phyloP scores from a whole-genome alignment of 2,888 invertebrate genomes.

The Eretmocerus hayati region DNA sequence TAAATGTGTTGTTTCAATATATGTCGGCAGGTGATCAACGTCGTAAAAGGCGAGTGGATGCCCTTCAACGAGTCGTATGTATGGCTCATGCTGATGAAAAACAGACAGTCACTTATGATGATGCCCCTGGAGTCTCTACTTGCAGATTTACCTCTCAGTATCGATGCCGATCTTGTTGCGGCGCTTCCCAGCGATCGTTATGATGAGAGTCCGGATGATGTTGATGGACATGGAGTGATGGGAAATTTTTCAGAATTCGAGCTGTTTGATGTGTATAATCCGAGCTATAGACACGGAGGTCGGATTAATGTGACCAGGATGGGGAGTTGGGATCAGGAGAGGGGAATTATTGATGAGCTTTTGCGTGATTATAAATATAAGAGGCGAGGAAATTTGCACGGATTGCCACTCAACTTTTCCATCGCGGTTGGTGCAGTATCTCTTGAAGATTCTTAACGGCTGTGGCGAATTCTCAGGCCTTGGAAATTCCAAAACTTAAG shows the following conservation, averaged over 20 bases:
- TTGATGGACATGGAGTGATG: too few relatives aligned
- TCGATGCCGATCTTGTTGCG: conserved; percentile 32
- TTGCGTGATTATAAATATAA: conserved; percentile 32
- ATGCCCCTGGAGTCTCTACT: conserved; percentile 24
- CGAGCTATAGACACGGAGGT: conserved; percentile 33
- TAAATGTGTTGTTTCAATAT: too few relatives aligned
- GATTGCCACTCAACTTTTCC: conserved; percentile 31
- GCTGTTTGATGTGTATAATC: conserved; percentile 36
- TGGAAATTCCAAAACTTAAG: too few relatives aligned
- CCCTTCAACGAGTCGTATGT: conserved; percentile 35
- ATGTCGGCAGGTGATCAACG: not conserved
- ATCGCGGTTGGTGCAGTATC: conserved; percentile 26
- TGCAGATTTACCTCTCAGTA: conserved; percentile 26
- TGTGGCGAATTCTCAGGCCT: too few relatives aligned
- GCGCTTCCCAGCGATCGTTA: conserved; percentile 5
- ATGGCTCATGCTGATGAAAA: conserved; percentile 29
- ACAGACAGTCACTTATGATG: conserved; percentile 4
- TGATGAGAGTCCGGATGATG: too few relatives aligned
- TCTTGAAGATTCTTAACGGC: too few relatives aligned
- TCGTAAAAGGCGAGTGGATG: conserved; percentile 14
- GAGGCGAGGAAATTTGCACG: conserved; percentile 31
- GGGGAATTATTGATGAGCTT: conserved; percentile 26
- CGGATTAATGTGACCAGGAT: conserved; percentile 29
- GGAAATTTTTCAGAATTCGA: too few relatives aligned
- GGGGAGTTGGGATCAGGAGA: conserved; percentile 28